These are phyloP conservation scores for Callaeas wilsoni DNA, from an alignment of 2,113 vertebrate genomes.

Conservation along the genomic window DNA sequence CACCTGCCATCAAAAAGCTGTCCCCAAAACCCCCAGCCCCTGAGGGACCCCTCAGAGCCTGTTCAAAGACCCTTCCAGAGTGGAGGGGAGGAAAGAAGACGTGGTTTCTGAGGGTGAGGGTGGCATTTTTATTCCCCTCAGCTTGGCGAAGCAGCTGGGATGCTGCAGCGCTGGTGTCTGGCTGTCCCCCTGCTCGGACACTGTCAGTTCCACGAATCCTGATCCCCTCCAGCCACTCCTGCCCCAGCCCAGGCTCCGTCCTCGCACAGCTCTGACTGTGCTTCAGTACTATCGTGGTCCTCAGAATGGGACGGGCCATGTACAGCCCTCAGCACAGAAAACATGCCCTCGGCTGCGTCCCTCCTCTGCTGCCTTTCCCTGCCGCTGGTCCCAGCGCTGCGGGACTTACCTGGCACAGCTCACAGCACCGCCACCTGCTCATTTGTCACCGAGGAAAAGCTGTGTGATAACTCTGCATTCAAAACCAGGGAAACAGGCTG, in stretches of 20 bases:
- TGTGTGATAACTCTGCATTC: not conserved
- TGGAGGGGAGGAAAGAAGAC: not conserved
- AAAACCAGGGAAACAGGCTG: not conserved
- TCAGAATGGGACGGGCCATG: fast-evolving
- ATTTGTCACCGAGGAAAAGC: not conserved
- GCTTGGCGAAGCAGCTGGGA: not conserved
- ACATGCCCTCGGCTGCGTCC: fast-evolving
- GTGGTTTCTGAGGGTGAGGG: not conserved
- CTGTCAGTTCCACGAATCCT: not conserved
- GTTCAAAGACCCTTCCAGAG: not conserved
- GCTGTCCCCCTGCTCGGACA: not conserved
- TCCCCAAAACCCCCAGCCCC: not conserved
- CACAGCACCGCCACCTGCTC: not conserved
- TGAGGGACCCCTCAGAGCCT: not conserved
- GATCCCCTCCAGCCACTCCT: not conserved
- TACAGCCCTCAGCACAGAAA: not conserved
- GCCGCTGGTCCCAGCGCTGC: not conserved
- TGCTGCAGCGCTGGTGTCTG: not conserved
- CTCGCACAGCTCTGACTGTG: not conserved
- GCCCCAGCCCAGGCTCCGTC: not conserved
- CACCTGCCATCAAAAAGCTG: too few species aligned
- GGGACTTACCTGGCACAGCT: not conserved
- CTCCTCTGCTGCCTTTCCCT: not conserved
- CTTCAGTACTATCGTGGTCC: not conserved
- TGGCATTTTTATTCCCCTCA: not conserved